Conservation (phyloP, 2,888 invertebrate genomes). For the Sphaerophoria rueppellii region DNA sequence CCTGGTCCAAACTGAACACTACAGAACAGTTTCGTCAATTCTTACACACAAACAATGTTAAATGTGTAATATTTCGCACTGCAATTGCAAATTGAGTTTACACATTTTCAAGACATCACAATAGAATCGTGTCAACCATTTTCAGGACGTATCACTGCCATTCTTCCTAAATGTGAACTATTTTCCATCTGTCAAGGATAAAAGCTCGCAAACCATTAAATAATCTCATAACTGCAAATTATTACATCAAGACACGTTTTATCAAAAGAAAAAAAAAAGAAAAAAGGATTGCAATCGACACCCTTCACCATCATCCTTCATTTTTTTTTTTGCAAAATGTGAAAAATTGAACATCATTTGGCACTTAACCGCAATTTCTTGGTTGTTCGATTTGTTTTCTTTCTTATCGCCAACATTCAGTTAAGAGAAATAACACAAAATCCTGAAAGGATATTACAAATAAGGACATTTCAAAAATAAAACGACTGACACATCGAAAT, state of each 20-base stretch:
- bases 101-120: constrained; percentile 48
- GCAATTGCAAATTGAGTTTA: constrained; percentile 51
- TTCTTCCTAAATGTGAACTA: constrained; percentile 24
- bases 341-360: constrained; percentile 55
- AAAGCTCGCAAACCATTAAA: constrained; percentile 20
- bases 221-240: not conserved
- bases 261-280: not conserved
- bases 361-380: constrained; percentile 68
- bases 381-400: constrained; percentile 39
- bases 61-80: too few relatives aligned
- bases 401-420: constrained; percentile 24
- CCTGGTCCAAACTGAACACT: too few relatives aligned
- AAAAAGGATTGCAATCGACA: constrained; percentile 30
- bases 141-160: constrained; percentile 1
- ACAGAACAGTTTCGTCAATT: too few relatives aligned
- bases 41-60: too few relatives aligned
- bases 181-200: constrained; percentile 22
- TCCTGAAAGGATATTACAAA: constrained; percentile 22
- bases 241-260: constrained; percentile 24
- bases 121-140: constrained; percentile 30
- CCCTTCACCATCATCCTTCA: constrained; percentile 26
- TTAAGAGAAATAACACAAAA: not conserved
- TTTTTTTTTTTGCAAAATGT: constrained; percentile 27
- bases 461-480: constrained; percentile 19
- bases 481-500: not conserved